A percentile compares a stretch with the other conserved stretches of the same genome.
These are phyloP conservation scores for Tineola bisselliella DNA, from an alignment of 2,888 invertebrate genomes.

Conservation along the genomic window DNA sequence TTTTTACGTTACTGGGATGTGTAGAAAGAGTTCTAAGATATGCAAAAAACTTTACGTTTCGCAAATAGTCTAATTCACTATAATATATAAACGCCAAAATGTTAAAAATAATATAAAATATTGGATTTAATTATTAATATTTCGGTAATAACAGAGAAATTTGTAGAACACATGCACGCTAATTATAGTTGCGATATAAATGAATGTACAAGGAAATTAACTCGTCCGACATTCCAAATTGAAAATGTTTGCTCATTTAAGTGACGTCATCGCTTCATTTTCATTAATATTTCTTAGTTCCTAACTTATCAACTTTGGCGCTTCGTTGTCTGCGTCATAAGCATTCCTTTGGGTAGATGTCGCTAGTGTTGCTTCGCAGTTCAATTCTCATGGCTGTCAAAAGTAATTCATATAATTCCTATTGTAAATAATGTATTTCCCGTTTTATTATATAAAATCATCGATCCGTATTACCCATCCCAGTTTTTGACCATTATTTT, in stretches of 20 bases:
- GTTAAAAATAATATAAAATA: too few relatives aligned
- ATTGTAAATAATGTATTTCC: constrained; percentile 9
- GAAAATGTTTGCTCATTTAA: neutral
- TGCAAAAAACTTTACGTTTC: too few relatives aligned
- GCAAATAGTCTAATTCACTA: too few relatives aligned
- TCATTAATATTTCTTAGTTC: neutral
- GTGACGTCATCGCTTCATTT: neutral
- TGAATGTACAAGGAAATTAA: neutral
- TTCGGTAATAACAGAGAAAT: neutral
- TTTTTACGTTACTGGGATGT: too few relatives aligned
- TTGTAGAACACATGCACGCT: neutral
- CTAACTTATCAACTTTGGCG: neutral
- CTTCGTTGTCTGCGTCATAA: neutral
- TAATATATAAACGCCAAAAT: too few relatives aligned
- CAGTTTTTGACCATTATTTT: constrained; percentile 45
- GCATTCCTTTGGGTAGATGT: constrained; percentile 1
- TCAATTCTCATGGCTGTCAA: neutral
- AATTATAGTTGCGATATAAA: neutral
- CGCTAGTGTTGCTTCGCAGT: neutral
- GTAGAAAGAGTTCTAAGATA: too few relatives aligned
- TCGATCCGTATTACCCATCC: constrained; percentile 51
- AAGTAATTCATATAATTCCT: neutral
- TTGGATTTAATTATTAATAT: too few relatives aligned
- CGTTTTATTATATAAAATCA: constrained; percentile 20
- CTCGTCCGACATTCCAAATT: neutral